Conservation (phyloP, 1,140 invertebrate genomes). For the Cotesia typhae region DNA sequence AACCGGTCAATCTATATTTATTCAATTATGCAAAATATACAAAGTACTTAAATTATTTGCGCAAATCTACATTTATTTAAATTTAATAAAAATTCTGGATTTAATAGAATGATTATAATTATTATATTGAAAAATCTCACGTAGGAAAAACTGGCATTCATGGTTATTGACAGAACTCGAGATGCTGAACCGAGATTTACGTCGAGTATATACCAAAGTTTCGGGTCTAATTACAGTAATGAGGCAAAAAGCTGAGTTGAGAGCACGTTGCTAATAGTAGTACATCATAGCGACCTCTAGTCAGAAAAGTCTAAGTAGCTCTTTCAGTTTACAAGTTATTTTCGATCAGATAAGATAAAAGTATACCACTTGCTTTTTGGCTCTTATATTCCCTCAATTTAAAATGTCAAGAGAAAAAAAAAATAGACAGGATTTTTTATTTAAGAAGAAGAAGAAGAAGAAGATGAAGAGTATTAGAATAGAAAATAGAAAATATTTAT, state of each 20-base stretch:
- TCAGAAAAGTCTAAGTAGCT: constrained; percentile 26
- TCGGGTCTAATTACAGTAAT: constrained; percentile 43
- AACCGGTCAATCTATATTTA: no score
- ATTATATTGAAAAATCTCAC: neutral
- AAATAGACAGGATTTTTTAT: no score
- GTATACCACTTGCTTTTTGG: constrained; percentile 10
- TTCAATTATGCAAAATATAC: no score
- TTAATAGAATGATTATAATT: no score
- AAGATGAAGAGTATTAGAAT: no score
- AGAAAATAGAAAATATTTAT: neutral
- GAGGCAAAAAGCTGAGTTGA: constrained; percentile 27
- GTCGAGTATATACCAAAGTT: constrained; percentile 27
- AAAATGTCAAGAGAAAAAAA: neutral
- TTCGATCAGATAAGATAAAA: constrained; percentile 39
- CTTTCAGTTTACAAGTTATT: constrained; percentile 26
- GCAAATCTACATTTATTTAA: no score
- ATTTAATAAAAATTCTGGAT: no score
- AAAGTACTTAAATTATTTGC: no score
- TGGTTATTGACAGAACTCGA: constrained; percentile 17
- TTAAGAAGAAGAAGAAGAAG: no score
- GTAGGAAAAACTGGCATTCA: neutral
- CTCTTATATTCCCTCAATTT: constrained; percentile 22
- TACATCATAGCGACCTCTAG: constrained; percentile 3
- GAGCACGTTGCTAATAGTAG: constrained; percentile 7
- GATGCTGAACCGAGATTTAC: constrained; percentile 36